Base-by-base conservation (phyloP, 1,140 invertebrate genomes). In the Brevipalpus yothersi region DNA sequence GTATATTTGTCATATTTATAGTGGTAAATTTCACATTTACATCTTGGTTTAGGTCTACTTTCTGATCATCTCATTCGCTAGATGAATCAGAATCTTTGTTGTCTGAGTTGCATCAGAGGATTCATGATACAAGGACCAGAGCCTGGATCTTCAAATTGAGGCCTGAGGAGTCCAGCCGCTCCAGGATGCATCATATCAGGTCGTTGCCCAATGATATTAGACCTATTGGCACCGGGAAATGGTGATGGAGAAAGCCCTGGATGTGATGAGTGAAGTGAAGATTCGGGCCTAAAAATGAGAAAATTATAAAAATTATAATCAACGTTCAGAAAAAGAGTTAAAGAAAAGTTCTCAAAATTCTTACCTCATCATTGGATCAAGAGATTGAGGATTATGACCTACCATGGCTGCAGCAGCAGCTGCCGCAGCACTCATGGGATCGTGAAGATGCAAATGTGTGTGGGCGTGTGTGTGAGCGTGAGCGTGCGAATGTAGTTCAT, bases 381-480 rank as follows among this genome's bases (percentile, higher is more conserved):
- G 21, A 53, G 19, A 53, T 4, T 2, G 10, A 41, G 53, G 53
- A 15, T 21, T 21, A 15, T 55, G 53, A 78, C 68, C 60, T 76
- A 75, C 61, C 76, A 78, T 65, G 59, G 67, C 81, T 64, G 78
- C 78, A 56, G 74, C 73, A 39, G 76, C 78, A 53, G 75, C 73
- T 23, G 75, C 71, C 41, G 66, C 65, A 60, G 69, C 67, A 21
- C 66, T 65, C 47, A 62, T 82, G 69, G 71, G 67, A 66, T 81
- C 82, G 75, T 86, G 84, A 69, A 87, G 78, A 75, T 88, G 85
- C 68, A 87, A 80, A 76, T 87, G 85, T 65, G 84, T 84, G 76
- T 91, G 76, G 41, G 72, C 69, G 66, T 77, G 87, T 65, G 84
- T 83, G 72, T 86, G 82, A 57, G 83, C 82, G 70, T 87, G 84